Evolutionary conservation across 2,888 invertebrate genomes (phyloP).

Genomic region (Syrista parreyssii): DNA sequence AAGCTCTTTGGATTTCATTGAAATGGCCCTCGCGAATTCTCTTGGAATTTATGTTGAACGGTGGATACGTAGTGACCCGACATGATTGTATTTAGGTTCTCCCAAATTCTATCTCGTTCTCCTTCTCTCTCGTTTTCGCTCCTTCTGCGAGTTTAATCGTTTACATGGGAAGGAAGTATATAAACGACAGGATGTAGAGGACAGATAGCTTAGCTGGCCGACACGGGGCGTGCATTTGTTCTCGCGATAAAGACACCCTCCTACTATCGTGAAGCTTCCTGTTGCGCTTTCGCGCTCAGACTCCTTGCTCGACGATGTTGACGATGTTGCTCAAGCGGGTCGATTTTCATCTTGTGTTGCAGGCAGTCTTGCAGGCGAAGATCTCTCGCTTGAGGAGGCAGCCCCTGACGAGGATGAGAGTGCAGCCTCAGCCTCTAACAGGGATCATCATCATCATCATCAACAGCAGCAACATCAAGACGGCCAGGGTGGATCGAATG

Average conservation of each 20-base stretch:
- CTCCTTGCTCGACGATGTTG: background rate
- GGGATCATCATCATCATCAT: conserved; percentile 65
- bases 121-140: conserved; percentile 8
- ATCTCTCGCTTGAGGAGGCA: conserved; percentile 75
- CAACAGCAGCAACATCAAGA: conserved; percentile 63
- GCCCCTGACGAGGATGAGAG: conserved; percentile 67
- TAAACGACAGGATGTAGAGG: conserved; percentile 54
- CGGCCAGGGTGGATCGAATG: conserved; percentile 30
- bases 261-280: conserved; percentile 53
- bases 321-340: background rate
- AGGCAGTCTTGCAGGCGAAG: conserved; percentile 86
- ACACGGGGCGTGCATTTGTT: conserved; percentile 20
- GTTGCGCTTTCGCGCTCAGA: conserved; percentile 15
- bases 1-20: background rate
- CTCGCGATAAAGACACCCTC: conserved; percentile 46
- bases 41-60: background rate
- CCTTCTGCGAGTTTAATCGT: conserved; percentile 26
- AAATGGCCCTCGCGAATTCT: background rate
- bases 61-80: background rate
- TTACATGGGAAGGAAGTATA: conserved; percentile 52
- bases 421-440: conserved; percentile 57
- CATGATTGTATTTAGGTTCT: background rate
- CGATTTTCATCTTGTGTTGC: conserved; percentile 54
- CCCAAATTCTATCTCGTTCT: conserved; percentile 11
- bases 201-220: conserved; percentile 43